Evolutionary conservation across 2,797 vertebrate genomes (phyloP).

Genomic region (Diplodus sargus): DNA sequence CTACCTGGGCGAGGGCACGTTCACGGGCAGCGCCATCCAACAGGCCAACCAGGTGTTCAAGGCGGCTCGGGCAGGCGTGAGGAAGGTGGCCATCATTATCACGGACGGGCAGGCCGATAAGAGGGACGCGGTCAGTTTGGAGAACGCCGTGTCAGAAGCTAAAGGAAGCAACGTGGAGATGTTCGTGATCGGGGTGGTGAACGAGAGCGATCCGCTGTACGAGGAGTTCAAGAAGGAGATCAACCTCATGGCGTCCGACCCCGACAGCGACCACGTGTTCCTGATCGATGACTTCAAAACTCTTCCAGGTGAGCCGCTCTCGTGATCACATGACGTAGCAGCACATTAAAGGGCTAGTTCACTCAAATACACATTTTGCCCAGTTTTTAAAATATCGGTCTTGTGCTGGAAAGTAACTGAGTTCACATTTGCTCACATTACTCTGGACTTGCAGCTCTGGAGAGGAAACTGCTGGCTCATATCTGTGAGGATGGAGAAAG

Average conservation of each 20-base stretch:
- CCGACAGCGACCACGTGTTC: conserved; percentile 85
- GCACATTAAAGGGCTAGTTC: neutral
- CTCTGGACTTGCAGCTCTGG: conserved; percentile 78
- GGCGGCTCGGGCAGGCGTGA: conserved; percentile 73
- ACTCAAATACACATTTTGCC: neutral
- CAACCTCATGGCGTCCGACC: conserved; percentile 87
- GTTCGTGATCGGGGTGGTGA: conserved; percentile 89
- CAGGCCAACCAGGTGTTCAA: conserved; percentile 82
- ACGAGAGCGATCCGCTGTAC: conserved; percentile 84
- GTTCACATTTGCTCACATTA: neutral
- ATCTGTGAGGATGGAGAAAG: conserved; percentile 84
- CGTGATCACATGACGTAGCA: neutral
- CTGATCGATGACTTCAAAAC: conserved; percentile 84
- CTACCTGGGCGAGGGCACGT: conserved; percentile 90
- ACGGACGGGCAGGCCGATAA: conserved; percentile 88
- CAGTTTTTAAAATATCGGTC: too few relatives aligned
- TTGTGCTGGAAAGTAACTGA: neutral
- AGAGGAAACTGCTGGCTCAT: conserved; percentile 84
- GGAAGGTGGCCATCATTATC: conserved; percentile 89
- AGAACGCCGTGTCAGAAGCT: conserved; percentile 77
- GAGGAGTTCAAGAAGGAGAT: conserved; percentile 86
- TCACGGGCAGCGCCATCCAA: conserved; percentile 87
- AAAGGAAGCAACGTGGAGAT: conserved; percentile 81
- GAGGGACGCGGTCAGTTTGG: conserved; percentile 82
- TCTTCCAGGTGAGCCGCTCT: conserved; percentile 70